These are phyloP conservation scores for Acrocera orbiculus DNA, from an alignment of 2,888 invertebrate species.

Conservation along the genomic window DNA sequence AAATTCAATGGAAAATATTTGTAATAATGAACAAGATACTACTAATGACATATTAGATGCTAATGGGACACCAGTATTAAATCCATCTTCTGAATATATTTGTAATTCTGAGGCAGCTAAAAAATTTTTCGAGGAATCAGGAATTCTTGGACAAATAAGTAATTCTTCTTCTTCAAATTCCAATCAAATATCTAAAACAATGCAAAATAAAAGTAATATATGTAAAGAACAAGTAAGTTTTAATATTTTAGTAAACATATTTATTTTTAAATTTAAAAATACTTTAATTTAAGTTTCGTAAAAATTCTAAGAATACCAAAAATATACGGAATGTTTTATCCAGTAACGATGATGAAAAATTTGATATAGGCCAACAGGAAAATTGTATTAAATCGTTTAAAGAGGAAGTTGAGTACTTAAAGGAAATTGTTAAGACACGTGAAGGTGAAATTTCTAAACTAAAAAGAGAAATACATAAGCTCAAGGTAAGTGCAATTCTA, in stretches of 20 bases:
- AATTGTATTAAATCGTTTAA: conserved; percentile 34
- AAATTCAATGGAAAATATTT: too few species aligned
- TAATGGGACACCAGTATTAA: too few species aligned
- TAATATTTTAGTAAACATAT: not conserved
- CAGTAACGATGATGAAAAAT: conserved; percentile 1
- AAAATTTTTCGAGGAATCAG: conserved; percentile 21
- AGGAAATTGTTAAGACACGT: conserved; percentile 35
- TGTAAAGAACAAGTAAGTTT: conserved; percentile 17
- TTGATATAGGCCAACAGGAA: conserved; percentile 12
- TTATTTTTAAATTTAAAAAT: not conserved
- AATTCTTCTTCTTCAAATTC: conserved; percentile 14
- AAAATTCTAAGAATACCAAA: conserved; percentile 8
- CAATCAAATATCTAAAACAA: conserved; percentile 20
- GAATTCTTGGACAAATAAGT: conserved; percentile 20
- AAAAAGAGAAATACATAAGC: conserved; percentile 51
- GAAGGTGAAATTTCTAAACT: conserved; percentile 42
- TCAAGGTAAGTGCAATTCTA: conserved; percentile 41
- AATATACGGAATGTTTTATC: not conserved
- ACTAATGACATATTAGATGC: too few species aligned
- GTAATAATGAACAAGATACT: too few species aligned
- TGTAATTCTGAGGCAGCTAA: conserved; percentile 19
- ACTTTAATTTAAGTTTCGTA: conserved; percentile 8
- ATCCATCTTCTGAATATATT: too few species aligned
- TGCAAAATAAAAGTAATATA: conserved; percentile 19
- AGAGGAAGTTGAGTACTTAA: conserved; percentile 37